Evolutionary conservation across 2,113 vertebrate species (phyloP), one percentile per base, ranked within the genome.

Genomic region (Dipodomys stephensi): DNA sequence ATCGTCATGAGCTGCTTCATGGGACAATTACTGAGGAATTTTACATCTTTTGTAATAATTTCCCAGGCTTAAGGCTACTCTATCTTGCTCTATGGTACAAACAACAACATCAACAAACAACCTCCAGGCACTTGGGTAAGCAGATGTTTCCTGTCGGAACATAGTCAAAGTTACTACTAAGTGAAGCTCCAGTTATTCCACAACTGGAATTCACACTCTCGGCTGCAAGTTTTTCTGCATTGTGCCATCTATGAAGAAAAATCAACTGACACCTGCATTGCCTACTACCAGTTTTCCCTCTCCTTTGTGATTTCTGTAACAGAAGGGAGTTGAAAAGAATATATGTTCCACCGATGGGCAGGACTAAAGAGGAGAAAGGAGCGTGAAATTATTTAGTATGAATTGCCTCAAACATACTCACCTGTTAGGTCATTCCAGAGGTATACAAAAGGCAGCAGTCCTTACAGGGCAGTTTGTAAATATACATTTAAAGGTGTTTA

Each of bases 31-130:
- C 28, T 20, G 60, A 94, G 35, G 23, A 79, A 64, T 82, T 94
- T 83, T 71, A 82, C 91, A 95, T 93, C 91, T 91, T 84, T 19
- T 95, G 19, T 87, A 68, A 92, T 80, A 73, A 81, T 69, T 88
- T 95, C 67, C 79, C 35, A 87, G 13, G 60, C n/a, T 94, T 67
- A 79, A 81, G 84, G 87, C 30, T 72, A 23, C 49, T 83, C 23
- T 82, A 15, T 27, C 5, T 84, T 53, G 25, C 5, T 84, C 15
- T 80, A 5, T 60, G 7, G 4, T 20, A 7, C 28, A 15, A 71
- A n/a, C 1, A 18, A 53, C 53, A 62, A 27, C 13, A 2, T 25
- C 44, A 60, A 15, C n/a, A 49, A 46, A 18, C 27, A 8, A n/a
- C 8, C 49, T 53, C 32, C 28, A 39, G 64, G 18, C 23, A 30